phyloP scores from a whole-genome alignment of 2,113 vertebrate genomes.

The Podilymbus podiceps region DNA sequence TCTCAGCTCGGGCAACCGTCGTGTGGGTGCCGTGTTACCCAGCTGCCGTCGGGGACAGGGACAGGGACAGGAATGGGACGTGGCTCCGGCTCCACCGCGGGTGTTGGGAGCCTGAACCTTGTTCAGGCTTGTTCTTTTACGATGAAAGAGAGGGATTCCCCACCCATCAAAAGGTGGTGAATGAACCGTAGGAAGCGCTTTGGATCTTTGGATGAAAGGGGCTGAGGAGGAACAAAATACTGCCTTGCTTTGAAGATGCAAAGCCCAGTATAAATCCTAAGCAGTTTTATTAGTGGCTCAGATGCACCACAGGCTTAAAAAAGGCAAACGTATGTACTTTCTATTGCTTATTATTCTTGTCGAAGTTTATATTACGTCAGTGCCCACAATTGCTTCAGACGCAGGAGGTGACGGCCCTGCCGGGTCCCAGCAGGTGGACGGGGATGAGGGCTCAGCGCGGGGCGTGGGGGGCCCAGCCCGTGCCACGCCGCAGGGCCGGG shows the following conservation, averaged over 20 bases:
- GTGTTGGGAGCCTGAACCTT: background rate
- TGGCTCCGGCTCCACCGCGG: background rate
- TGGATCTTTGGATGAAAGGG: background rate
- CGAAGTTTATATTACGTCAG: background rate
- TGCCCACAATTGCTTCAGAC: fast-evolving
- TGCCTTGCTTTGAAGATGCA: background rate
- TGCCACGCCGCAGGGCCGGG: too few relatives aligned
- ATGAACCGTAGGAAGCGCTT: background rate
- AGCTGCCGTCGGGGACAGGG: fast-evolving
- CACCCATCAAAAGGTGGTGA: background rate
- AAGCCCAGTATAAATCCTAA: background rate
- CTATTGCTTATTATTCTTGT: background rate
- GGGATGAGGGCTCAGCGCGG: background rate
- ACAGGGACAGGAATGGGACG: too few relatives aligned
- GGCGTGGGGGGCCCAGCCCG: too few relatives aligned
- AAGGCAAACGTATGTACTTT: background rate
- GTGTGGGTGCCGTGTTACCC: background rate
- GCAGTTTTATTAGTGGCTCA: background rate
- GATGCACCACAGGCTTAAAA: fast-evolving
- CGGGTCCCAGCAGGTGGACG: too few relatives aligned
- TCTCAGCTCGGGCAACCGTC: fast-evolving
- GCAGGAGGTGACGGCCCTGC: background rate
- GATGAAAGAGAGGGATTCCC: background rate
- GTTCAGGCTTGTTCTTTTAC: fast-evolving
- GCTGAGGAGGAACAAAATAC: background rate